Conservation (phyloP, 2,113 vertebrate genomes). For the Bettongia penicillata region DNA sequence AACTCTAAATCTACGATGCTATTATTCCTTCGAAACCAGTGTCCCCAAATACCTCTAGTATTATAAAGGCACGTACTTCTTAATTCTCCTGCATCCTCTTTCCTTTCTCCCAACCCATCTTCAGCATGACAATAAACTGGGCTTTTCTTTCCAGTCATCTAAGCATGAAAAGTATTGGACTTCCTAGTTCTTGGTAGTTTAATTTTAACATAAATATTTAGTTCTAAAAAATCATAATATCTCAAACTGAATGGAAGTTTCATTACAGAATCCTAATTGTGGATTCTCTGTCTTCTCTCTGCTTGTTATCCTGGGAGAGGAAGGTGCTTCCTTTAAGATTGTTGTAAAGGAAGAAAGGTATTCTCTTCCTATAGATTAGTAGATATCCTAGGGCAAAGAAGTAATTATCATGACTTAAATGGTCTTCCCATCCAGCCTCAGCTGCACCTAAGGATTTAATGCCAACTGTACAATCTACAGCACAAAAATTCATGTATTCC, state of each 20-base stretch:
- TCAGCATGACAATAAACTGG: background rate
- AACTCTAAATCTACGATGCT: background rate
- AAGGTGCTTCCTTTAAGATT: no score
- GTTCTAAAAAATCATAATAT: background rate
- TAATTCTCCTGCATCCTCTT: background rate
- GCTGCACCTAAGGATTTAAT: background rate
- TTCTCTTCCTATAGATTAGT: background rate
- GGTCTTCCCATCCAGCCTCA: background rate
- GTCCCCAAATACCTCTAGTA: background rate
- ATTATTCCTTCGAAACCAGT: background rate
- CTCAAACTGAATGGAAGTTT: background rate
- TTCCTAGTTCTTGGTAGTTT: background rate
- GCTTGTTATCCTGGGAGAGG: background rate
- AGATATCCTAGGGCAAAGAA: background rate
- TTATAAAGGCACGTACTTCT: background rate
- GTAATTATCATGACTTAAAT: background rate
- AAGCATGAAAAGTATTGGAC: background rate
- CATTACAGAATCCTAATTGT: background rate
- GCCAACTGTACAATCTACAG: background rate
- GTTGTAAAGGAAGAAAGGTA: background rate
- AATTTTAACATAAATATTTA: background rate
- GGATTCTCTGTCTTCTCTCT: background rate
- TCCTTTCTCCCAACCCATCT: background rate
- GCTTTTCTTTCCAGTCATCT: background rate
- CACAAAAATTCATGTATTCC: background rate